These are phyloP conservation scores for Agapornis canus DNA, from an alignment of 2,797 vertebrate genomes.

Conservation along the genomic window DNA sequence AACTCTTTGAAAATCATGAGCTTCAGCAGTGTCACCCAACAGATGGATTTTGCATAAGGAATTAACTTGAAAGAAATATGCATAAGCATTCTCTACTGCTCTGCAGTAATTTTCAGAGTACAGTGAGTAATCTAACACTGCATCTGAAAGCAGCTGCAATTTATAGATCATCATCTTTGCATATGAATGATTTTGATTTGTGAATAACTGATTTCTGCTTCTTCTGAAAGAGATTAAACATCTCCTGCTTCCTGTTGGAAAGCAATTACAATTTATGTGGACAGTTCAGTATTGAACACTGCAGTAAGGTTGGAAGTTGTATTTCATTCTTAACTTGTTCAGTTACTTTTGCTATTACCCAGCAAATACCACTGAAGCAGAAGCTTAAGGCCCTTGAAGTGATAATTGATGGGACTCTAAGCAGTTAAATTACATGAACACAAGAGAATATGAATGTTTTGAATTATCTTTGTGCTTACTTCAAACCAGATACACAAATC, in stretches of 20 bases:
- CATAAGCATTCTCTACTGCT: background rate
- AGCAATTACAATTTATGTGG: background rate
- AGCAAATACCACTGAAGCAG: background rate
- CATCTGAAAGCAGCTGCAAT: slow-evolving; percentile 39
- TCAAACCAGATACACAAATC: background rate
- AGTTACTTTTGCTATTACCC: background rate
- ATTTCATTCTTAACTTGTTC: background rate
- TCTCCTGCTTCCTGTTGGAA: slow-evolving; percentile 25
- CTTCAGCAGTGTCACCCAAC: slow-evolving; percentile 20
- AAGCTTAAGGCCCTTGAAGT: background rate
- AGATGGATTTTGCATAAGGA: slow-evolving; percentile 14
- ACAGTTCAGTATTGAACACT: background rate
- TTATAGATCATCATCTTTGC: slow-evolving; percentile 43
- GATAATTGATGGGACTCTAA: background rate
- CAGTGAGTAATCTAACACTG: background rate
- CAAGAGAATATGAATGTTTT: background rate
- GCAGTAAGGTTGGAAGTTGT: background rate
- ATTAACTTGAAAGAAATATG: slow-evolving; percentile 25
- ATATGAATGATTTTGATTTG: slow-evolving; percentile 39
- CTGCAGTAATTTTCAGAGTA: slow-evolving; percentile 36
- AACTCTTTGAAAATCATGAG: background rate
- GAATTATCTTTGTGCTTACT: background rate
- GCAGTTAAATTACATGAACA: background rate
- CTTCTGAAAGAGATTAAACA: background rate
- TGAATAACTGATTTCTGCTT: slow-evolving; percentile 17